Percentiles rank a stretch among this genome's conserved stretches.
Evolutionary conservation across 1,140 invertebrate genomes (phyloP).

Genomic region (Tribolium madens): DNA sequence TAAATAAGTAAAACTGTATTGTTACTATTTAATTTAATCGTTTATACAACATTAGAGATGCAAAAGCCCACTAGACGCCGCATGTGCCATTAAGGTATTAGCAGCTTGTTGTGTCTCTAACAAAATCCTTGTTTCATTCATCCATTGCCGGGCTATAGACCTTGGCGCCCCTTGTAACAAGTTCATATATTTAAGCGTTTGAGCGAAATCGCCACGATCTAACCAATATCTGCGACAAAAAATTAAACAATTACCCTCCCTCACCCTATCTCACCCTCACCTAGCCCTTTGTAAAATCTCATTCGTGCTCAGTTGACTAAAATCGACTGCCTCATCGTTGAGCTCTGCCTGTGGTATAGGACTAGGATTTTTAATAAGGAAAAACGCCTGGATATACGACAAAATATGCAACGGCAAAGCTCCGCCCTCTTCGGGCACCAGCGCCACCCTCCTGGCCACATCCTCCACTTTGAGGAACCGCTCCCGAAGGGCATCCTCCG

Average conservation of each 20-base stretch:
- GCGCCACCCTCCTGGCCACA: conserved; percentile 79
- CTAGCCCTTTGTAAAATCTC: conserved; percentile 89
- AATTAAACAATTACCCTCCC: background rate
- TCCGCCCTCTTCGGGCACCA: conserved; percentile 87
- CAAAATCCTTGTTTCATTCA: conserved; percentile 83
- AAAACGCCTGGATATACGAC: conserved; percentile 86
- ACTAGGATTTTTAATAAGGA: conserved; percentile 75
- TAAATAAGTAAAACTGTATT: conserved; percentile 37
- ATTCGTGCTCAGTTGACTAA: conserved; percentile 82
- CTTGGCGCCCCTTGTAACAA: conserved; percentile 87
- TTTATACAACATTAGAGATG: conserved; percentile 69
- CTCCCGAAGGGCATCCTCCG: conserved; percentile 86
- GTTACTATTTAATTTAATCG: conserved; percentile 41
- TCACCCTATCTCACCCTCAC: conserved; percentile 65
- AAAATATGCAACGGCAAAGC: conserved; percentile 84
- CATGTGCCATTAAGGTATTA: conserved; percentile 86
- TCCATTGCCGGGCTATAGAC: conserved; percentile 87
- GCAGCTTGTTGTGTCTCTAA: conserved; percentile 93
- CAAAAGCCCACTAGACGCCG: conserved; percentile 78
- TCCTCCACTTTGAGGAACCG: conserved; percentile 85
- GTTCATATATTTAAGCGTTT: conserved; percentile 91
- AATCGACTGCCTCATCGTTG: conserved; percentile 77
- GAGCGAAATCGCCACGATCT: conserved; percentile 85
- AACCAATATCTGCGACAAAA: conserved; percentile 79
- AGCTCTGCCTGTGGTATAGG: conserved; percentile 78